Conservation (phyloP, 2,113 vertebrate genomes). For the Odontophorus gujanensis region DNA sequence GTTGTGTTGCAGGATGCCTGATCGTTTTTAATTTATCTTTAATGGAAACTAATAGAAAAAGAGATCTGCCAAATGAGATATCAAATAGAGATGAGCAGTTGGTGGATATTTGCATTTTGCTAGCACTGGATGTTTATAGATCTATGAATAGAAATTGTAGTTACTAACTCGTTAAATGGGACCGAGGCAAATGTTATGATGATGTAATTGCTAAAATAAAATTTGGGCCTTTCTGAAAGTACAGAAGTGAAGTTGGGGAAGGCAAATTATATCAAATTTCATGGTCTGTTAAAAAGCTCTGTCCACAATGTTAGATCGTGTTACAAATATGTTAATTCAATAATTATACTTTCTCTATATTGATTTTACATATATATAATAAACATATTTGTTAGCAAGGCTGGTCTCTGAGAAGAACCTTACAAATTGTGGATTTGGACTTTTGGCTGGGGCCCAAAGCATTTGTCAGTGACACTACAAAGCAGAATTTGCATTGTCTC, state of each 20-base stretch:
- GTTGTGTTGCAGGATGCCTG: background rate
- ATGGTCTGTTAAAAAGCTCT: background rate
- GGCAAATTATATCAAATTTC: background rate
- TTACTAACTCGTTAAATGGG: background rate
- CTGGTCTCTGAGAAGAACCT: background rate
- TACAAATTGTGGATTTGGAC: background rate
- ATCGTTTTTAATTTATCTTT: background rate
- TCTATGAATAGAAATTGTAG: background rate
- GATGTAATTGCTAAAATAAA: background rate
- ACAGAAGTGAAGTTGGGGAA: background rate
- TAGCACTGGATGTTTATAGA: background rate
- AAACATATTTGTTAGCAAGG: background rate
- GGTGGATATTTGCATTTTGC: background rate
- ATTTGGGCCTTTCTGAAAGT: background rate
- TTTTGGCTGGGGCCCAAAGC: background rate
- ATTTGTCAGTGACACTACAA: background rate
- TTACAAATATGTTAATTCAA: background rate
- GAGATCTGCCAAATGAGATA: background rate
- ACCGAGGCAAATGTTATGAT: background rate
- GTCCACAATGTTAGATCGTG: background rate
- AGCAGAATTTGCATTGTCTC: background rate
- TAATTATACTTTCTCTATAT: background rate
- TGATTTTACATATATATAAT: background rate
- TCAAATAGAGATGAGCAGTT: background rate
- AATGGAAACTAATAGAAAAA: background rate